Evolutionary conservation across 2,888 invertebrate genomes (phyloP).

Genomic region (Sceliomorpha sp.): DNA sequence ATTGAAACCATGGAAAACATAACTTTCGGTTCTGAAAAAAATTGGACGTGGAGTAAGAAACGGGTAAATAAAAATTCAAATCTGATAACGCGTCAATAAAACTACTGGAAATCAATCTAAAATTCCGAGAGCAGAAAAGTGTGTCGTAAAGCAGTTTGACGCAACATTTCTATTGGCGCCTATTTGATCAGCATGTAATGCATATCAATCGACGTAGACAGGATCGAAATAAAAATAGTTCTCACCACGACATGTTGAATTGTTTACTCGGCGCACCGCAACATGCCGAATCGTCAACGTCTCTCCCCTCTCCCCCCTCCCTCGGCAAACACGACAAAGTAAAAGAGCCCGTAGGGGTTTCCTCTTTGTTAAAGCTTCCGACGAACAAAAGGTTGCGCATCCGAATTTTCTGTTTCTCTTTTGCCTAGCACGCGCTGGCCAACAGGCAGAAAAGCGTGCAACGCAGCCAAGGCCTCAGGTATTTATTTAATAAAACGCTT

Average conservation of each 20-base stretch:
- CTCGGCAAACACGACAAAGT: constrained; percentile 52
- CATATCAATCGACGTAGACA: constrained; percentile 4
- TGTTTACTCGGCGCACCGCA: constrained; percentile 20
- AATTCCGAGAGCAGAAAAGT: too few species aligned
- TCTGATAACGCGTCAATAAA: too few species aligned
- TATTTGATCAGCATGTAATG: background rate
- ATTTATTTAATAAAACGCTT: constrained; percentile 72
- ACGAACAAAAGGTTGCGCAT: constrained; percentile 41
- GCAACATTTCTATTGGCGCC: too few species aligned
- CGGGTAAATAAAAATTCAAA: too few species aligned
- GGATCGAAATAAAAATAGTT: constrained; percentile 25
- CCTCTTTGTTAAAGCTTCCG: constrained; percentile 45
- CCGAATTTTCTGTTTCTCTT: constrained; percentile 50
- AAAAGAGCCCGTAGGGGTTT: constrained; percentile 51
- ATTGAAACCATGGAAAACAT: too few species aligned
- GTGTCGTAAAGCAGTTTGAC: too few species aligned
- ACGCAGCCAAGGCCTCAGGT: constrained; percentile 60
- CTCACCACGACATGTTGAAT: constrained; percentile 26
- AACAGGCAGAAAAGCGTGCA: constrained; percentile 50
- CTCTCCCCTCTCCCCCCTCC: constrained; percentile 38
- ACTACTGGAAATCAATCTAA: too few species aligned
- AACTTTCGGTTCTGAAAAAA: too few species aligned
- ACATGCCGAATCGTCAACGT: constrained; percentile 51
- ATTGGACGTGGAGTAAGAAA: too few species aligned
- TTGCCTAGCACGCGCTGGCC: constrained; percentile 30